Conservation (phyloP, 1,140 invertebrate species). For the Sogatella furcifera region DNA sequence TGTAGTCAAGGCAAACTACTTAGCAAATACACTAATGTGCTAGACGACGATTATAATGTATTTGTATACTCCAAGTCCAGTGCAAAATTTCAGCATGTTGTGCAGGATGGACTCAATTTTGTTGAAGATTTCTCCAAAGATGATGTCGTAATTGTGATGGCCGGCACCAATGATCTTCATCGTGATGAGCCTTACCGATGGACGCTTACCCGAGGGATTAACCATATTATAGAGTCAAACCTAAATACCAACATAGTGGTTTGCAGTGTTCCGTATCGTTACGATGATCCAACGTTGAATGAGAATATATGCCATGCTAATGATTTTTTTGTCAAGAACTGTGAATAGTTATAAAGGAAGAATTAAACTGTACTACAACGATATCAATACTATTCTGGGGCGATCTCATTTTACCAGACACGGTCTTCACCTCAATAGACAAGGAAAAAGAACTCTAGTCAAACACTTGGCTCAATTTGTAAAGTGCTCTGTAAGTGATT, state of each 20-base stretch:
- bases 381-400: not conserved
- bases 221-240: no score
- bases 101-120: not conserved
- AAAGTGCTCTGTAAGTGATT: no score
- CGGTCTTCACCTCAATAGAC: slow-evolving; percentile 9
- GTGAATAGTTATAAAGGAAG: no score
- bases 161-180: slow-evolving; percentile 4
- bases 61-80: not conserved
- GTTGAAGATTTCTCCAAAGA: not conserved
- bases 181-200: not conserved
- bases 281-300: no score
- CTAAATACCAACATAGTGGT: no score
- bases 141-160: not conserved
- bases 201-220: not conserved
- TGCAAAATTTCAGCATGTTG: slow-evolving; percentile 1
- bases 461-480: no score
- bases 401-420: slow-evolving; percentile 6
- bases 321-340: no score
- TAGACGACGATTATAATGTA: not conserved
- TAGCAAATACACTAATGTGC: not conserved
- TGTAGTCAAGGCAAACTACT: slow-evolving; percentile 2
- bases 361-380: no score
- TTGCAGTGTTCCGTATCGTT: no score
- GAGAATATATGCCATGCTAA: no score
- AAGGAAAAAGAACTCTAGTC: not conserved